Conservation (phyloP, 2,888 invertebrate species). For the Conus canariensis region DNA sequence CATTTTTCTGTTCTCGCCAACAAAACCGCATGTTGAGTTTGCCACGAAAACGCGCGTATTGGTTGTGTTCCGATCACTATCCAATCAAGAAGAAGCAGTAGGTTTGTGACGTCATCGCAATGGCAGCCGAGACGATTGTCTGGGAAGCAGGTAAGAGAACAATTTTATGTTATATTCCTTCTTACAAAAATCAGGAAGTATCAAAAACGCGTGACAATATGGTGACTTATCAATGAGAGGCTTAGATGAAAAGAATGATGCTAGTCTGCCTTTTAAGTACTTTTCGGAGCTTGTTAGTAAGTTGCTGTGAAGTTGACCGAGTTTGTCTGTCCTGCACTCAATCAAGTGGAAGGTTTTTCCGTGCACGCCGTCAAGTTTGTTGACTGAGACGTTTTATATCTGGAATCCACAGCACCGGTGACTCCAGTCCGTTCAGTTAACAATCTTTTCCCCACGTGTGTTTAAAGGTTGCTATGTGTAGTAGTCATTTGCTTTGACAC, state of each 20-base stretch:
- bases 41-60: conserved; percentile 40
- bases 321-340: conserved; percentile 19
- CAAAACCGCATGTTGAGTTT: too few species aligned
- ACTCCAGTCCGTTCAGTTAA: not conserved
- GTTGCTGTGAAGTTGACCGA: conserved; percentile 42
- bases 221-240: not conserved
- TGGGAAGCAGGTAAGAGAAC: conserved; percentile 29
- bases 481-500: not conserved
- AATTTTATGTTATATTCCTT: not conserved
- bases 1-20: too few species aligned
- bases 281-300: conserved; percentile 33
- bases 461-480: not conserved
- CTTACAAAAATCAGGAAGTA: not conserved
- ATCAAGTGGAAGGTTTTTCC: conserved; percentile 35
- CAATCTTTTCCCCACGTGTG: not conserved
- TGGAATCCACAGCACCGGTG: not conserved
- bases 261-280: not conserved
- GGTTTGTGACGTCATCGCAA: conserved; percentile 40
- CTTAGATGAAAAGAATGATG: not conserved
- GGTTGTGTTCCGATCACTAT: conserved; percentile 26
- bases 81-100: conserved; percentile 32
- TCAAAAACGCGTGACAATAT: not conserved
- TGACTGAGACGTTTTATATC: not conserved
- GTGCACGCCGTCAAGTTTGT: conserved; percentile 12
- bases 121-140: conserved; percentile 39